Evolutionary conservation across 2,888 invertebrate genomes (phyloP).

Genomic region (Caenorhabditis sinica): DNA sequence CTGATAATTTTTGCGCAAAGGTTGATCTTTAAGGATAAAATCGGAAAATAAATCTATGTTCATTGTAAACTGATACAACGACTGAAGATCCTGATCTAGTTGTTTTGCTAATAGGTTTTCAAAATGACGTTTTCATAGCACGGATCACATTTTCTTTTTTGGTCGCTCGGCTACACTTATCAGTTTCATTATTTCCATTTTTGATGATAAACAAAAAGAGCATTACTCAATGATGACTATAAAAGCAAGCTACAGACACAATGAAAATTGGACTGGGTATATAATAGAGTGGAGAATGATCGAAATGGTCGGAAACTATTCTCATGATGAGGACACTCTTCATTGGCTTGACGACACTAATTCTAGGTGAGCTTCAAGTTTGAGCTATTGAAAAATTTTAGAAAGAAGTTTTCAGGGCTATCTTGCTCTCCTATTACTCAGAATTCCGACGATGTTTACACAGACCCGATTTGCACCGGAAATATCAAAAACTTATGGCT

Average conservation of each 20-base stretch:
- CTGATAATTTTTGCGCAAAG: constrained; percentile 41
- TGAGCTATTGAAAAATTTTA: background rate
- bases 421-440: constrained; percentile 19
- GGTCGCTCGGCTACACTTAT: constrained; percentile 28
- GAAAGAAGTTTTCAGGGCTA: constrained; percentile 9
- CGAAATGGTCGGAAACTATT: background rate
- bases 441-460: constrained; percentile 11
- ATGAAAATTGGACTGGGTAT: background rate
- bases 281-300: background rate
- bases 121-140: background rate
- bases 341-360: background rate
- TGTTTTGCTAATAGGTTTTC: no score
- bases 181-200: background rate
- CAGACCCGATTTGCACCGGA: constrained; percentile 32
- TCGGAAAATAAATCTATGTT: background rate
- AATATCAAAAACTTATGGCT: constrained; percentile 59
- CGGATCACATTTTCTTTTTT: constrained; percentile 6
- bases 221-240: constrained; percentile 27
- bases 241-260: constrained; percentile 37
- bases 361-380: constrained; percentile 9
- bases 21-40: background rate
- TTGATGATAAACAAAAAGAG: constrained; percentile 23
- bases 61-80: background rate
- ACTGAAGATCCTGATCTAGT: no score
- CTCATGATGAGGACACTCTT: constrained; percentile 5